These are phyloP conservation scores for Tipula helvola DNA, from an alignment of 2,888 invertebrate species.

Conservation along the genomic window DNA sequence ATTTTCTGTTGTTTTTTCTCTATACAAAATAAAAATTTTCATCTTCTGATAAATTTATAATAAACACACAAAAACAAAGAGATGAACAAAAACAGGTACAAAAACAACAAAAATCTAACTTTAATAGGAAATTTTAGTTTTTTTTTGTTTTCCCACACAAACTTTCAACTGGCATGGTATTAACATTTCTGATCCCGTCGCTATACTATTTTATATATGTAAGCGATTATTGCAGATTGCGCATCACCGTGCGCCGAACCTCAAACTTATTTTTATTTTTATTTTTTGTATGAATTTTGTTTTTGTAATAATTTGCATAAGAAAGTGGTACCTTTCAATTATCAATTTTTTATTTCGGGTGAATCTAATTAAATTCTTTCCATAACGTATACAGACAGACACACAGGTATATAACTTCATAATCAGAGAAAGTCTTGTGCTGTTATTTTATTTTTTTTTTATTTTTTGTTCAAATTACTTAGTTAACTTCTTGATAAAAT, in stretches of 20 bases:
- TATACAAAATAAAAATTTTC: neutral
- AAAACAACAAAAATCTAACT: neutral
- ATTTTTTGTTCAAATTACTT: neutral
- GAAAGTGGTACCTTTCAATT: neutral
- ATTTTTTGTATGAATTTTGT: neutral
- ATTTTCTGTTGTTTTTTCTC: neutral
- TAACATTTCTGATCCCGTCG: neutral
- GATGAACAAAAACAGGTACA: neutral
- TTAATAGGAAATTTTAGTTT: neutral
- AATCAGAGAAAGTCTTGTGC: neutral
- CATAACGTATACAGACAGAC: neutral
- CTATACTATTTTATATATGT: neutral
- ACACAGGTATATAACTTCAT: neutral
- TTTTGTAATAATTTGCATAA: neutral
- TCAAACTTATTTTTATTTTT: neutral
- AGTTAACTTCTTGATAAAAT: neutral
- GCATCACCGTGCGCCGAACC: too few relatives aligned
- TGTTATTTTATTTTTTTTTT: neutral
- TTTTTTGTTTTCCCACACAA: neutral
- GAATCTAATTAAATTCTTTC: neutral
- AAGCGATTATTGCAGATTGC: neutral
- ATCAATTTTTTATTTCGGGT: neutral
- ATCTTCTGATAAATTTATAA: neutral
- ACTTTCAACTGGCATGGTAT: neutral
- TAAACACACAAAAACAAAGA: neutral